Percentiles rank a stretch among this genome's conserved stretches.
Conservation (phyloP, 2,888 invertebrate genomes). For the Galerucella calmariensis region DNA sequence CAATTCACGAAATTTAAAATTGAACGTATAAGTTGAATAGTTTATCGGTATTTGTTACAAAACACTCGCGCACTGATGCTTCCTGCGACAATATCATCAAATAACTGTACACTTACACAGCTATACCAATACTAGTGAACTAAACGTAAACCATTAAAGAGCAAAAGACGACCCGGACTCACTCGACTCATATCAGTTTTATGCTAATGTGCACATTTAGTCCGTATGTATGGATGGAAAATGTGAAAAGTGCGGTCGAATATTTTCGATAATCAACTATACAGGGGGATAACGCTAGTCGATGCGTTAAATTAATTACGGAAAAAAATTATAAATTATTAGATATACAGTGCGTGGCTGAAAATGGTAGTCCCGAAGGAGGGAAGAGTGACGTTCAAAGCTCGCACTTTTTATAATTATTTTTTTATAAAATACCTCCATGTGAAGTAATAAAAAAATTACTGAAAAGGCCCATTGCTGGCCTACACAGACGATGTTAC, state of each 20-base stretch:
- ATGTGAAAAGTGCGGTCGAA: background rate
- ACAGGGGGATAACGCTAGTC: background rate
- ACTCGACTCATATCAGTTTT: slow-evolving; percentile 32
- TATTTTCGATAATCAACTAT: background rate
- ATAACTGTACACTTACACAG: slow-evolving; percentile 43
- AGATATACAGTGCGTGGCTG: too few relatives aligned
- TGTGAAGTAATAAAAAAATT: too few relatives aligned
- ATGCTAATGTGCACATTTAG: slow-evolving; percentile 35
- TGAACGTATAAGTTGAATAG: slow-evolving; percentile 2
- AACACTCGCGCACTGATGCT: slow-evolving; percentile 18
- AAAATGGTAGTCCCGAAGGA: too few relatives aligned
- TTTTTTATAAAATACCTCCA: too few relatives aligned
- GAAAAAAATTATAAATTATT: background rate
- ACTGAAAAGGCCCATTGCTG: too few relatives aligned
- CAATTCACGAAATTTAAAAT: background rate
- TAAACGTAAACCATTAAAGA: slow-evolving; percentile 44
- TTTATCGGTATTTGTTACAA: slow-evolving; percentile 4
- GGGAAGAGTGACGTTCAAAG: too few relatives aligned
- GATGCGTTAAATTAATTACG: background rate
- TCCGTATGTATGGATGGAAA: slow-evolving; percentile 33
- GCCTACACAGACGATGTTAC: too few relatives aligned
- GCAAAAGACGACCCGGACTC: slow-evolving; percentile 41
- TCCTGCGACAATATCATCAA: slow-evolving; percentile 37
- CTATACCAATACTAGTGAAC: slow-evolving; percentile 50
- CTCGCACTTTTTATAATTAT: too few relatives aligned